phyloP scores from a whole-genome alignment of 2,113 vertebrate species.

The Corythaeola cristata region DNA sequence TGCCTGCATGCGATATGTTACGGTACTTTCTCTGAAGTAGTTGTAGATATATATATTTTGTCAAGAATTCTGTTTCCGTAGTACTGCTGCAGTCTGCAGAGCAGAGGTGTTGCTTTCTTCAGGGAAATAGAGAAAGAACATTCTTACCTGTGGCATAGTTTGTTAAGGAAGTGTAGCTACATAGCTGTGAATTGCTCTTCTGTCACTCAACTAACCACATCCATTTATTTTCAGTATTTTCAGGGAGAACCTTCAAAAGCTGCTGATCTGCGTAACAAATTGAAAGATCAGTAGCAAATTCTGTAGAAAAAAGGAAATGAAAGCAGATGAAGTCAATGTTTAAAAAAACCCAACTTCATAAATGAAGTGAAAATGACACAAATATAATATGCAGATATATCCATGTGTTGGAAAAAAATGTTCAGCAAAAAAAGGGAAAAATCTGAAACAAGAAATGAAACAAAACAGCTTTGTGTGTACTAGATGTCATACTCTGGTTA shows the following conservation, averaged over 20 bases:
- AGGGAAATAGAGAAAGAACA: neutral
- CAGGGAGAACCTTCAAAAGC: neutral
- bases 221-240: neutral
- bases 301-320: neutral
- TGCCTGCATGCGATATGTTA: accelerated
- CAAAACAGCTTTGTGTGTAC: neutral
- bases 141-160: neutral
- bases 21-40: neutral
- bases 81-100: neutral
- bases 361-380: neutral
- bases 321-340: neutral
- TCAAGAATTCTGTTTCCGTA: neutral
- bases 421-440: neutral
- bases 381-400: neutral
- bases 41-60: neutral
- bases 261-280: neutral
- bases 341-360: neutral
- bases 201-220: neutral
- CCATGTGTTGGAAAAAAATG: neutral
- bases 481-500: neutral
- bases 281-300: neutral
- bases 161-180: neutral
- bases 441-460: neutral
- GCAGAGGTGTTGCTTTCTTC: neutral
- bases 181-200: neutral